A percentile compares a stretch with the other conserved stretches of the same genome.
Evolutionary conservation across 2,113 vertebrate genomes (phyloP).

Genomic region (Alouatta palliata): DNA sequence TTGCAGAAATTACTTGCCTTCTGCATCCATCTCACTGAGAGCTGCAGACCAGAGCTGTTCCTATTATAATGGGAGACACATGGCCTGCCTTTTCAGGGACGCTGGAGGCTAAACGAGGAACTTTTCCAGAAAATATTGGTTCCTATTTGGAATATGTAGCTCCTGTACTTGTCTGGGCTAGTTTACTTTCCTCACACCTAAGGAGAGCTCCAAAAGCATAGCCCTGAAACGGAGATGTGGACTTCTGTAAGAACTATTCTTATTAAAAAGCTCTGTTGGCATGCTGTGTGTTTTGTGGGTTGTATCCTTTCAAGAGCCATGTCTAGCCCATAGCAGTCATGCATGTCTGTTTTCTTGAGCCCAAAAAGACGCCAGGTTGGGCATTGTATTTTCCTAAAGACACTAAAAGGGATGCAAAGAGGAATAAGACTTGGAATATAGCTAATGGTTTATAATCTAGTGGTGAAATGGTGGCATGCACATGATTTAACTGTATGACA

Average conservation of each 20-base stretch:
- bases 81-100: background rate
- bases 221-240: background rate
- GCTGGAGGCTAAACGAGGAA: background rate
- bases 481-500: background rate
- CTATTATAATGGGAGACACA: background rate
- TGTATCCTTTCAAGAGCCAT: background rate
- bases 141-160: background rate
- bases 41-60: no score
- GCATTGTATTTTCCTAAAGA: background rate
- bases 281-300: no score
- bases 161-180: accelerated
- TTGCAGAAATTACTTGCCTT: no score
- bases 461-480: background rate
- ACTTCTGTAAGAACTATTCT: no score
- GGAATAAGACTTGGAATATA: background rate
- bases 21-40: no score
- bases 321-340: accelerated
- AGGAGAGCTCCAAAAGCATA: background rate
- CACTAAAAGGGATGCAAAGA: background rate
- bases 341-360: background rate
- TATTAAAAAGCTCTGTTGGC: no score
- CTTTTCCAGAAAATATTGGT: background rate
- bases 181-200: background rate
- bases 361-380: no score
- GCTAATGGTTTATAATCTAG: background rate